These are phyloP conservation scores for Meloidogyne chitwoodi DNA, from an alignment of 1,140 invertebrate genomes.

Conservation along the genomic window DNA sequence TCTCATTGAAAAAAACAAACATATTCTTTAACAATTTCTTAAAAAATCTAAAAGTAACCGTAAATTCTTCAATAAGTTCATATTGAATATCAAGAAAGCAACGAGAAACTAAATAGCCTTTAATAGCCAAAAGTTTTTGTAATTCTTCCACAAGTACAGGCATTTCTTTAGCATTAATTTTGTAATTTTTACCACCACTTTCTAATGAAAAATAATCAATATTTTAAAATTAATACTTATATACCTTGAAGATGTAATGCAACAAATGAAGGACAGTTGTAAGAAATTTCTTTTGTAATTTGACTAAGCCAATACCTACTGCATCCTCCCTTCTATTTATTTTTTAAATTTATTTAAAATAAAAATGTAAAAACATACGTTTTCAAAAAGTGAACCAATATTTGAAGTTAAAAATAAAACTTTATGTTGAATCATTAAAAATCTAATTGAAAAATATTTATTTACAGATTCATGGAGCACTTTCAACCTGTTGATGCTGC, in stretches of 20 bases:
- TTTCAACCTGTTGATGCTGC: too few species aligned
- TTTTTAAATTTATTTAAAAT: not conserved
- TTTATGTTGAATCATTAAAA: not conserved
- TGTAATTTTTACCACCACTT: slow-evolving; percentile 41
- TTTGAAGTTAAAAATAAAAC: slow-evolving; percentile 42
- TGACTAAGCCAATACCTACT: slow-evolving; percentile 23
- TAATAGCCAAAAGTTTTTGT: not conserved
- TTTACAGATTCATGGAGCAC: too few species aligned
- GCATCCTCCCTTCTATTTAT: slow-evolving; percentile 17
- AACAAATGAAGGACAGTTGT: not conserved
- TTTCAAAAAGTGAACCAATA: slow-evolving; percentile 38
- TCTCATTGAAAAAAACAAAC: not conserved
- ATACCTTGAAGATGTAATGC: slow-evolving; percentile 14
- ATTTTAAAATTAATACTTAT: not conserved
- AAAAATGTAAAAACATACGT: slow-evolving; percentile 15
- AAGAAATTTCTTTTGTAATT: slow-evolving; percentile 8
- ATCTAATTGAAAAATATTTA: too few species aligned
- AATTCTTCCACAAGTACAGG: slow-evolving; percentile 28
- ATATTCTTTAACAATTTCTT: not conserved
- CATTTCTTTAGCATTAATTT: slow-evolving; percentile 32
- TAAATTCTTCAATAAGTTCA: slow-evolving; percentile 34
- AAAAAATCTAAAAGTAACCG: slow-evolving; percentile 16
- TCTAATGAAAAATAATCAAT: not conserved
- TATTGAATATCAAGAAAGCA: slow-evolving; percentile 36
- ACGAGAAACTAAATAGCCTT: slow-evolving; percentile 10